A percentile compares a stretch with the other conserved stretches of the same genome.
phyloP scores from a whole-genome alignment of 2,888 invertebrate genomes.

The Spisula subtruncata region DNA sequence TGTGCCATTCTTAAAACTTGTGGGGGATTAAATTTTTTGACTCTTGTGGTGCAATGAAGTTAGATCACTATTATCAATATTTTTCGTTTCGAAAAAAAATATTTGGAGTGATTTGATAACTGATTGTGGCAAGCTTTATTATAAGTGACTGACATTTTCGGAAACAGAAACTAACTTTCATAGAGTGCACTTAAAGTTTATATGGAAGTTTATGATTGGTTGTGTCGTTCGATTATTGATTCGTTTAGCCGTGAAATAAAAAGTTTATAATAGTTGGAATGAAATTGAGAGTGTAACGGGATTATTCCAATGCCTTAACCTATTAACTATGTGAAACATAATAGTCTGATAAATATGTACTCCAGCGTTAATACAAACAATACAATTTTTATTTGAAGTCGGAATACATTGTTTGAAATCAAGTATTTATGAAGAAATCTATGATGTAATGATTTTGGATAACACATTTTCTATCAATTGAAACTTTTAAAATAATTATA shows the following conservation, averaged over 20 bases:
- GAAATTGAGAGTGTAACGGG: constrained; percentile 53
- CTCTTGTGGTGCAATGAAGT: neutral
- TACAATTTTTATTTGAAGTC: too few relatives aligned
- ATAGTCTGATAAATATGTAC: neutral
- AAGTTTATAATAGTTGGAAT: constrained; percentile 43
- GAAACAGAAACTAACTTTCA: neutral
- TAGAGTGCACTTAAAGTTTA: neutral
- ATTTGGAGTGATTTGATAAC: constrained; percentile 8
- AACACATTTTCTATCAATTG: neutral
- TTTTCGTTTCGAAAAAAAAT: neutral
- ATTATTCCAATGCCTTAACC: constrained; percentile 33
- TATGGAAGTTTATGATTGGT: constrained; percentile 12
- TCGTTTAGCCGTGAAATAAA: constrained; percentile 18
- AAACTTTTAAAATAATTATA: neutral
- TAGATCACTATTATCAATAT: neutral
- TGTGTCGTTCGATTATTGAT: constrained; percentile 52
- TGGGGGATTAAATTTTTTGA: neutral
- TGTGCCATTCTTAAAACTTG: constrained; percentile 12
- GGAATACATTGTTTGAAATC: neutral
- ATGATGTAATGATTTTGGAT: neutral
- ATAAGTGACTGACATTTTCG: neutral
- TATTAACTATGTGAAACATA: neutral
- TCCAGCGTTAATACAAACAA: too few relatives aligned
- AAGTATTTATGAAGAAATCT: neutral
- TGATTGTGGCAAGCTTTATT: neutral